Base-by-base conservation (phyloP, 2,888 invertebrate genomes). In the Ochropleura leucogaster region DNA sequence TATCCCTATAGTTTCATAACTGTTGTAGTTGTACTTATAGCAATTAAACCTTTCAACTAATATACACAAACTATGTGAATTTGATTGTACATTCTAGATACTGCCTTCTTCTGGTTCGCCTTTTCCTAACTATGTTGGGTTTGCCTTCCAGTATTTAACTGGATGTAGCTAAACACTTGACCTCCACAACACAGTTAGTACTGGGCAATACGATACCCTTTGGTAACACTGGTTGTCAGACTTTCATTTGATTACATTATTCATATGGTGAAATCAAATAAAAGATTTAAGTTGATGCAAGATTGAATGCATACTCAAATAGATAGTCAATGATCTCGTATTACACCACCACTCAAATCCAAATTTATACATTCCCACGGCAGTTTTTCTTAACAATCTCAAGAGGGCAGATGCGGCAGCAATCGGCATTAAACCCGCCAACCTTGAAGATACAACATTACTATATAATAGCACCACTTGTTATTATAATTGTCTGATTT, bases 391-490 rank as follows among this genome's bases (percentile, higher is more conserved):
- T 60, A 49, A 46, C 53, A 46, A 55, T 74, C n/a, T 66, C 57
- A 68, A 72, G 51, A 68, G 64, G 53, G 66, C 86, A 83, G 84
- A 84, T 70, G 83, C 64, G 77, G 49, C 80, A n/a, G 60, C 77
- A 49, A 16, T 46, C 66, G 55, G 16, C 62, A 42, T n/a, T 55
- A 72, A 85, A 88, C 87, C 63, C 10, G 87, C 64, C 80, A 74
- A 49, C 87, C 87, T 87, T 87, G 87, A 84, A 83, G 49, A 74
- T 64, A 82, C 80, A 75, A 72, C 78, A 64, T 85, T 77, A 73
- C 71, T 51, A 72, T 51, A 77, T 59, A 83, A 87, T 73, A 79
- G 69, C 67, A 74, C 62, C 62, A 74, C 70, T 72, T 55, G 63
- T 65, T 73, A 78, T 72, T 69, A 80, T 82, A 79, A 87, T 82